Conservation (phyloP, 2,797 vertebrate genomes). For the Acipenser oxyrinchus region DNA sequence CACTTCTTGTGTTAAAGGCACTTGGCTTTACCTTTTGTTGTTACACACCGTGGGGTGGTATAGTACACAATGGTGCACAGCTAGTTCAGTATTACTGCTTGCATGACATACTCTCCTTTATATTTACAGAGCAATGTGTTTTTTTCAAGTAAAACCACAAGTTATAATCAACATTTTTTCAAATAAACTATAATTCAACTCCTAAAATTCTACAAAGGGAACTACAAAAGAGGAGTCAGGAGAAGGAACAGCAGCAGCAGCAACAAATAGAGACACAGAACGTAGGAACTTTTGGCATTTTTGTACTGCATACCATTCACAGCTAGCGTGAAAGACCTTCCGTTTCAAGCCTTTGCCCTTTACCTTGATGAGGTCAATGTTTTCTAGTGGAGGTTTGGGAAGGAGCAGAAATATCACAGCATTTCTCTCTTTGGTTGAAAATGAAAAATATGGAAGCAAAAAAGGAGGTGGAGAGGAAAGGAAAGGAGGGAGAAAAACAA, state of each 20-base stretch:
- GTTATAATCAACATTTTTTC: slow-evolving; percentile 8
- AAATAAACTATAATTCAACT: slow-evolving; percentile 19
- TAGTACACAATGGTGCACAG: no score
- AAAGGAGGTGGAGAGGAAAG: slow-evolving; percentile 10
- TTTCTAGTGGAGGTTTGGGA: slow-evolving; percentile 84
- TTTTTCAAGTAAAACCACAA: no score
- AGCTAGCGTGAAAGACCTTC: slow-evolving; percentile 81
- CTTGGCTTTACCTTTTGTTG: no score
- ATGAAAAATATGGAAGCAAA: slow-evolving; percentile 46
- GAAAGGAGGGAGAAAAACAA: slow-evolving; percentile 27
- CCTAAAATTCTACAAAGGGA: slow-evolving; percentile 14
- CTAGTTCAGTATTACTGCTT: no score
- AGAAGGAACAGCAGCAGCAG: slow-evolving; percentile 17
- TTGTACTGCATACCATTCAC: slow-evolving; percentile 70
- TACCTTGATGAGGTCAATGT: slow-evolving; percentile 80
- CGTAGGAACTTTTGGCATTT: slow-evolving; percentile 44
- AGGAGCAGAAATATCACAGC: slow-evolving; percentile 80
- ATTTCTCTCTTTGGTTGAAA: slow-evolving; percentile 77
- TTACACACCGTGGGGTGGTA: no score
- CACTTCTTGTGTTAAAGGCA: no score
- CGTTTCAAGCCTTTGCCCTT: slow-evolving; percentile 80
- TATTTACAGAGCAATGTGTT: no score
- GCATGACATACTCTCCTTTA: no score
- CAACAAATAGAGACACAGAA: slow-evolving; percentile 4
- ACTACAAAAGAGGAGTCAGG: slow-evolving; percentile 8